phyloP scores from a whole-genome alignment of 2,797 vertebrate species.

The Delichon dasypus region DNA sequence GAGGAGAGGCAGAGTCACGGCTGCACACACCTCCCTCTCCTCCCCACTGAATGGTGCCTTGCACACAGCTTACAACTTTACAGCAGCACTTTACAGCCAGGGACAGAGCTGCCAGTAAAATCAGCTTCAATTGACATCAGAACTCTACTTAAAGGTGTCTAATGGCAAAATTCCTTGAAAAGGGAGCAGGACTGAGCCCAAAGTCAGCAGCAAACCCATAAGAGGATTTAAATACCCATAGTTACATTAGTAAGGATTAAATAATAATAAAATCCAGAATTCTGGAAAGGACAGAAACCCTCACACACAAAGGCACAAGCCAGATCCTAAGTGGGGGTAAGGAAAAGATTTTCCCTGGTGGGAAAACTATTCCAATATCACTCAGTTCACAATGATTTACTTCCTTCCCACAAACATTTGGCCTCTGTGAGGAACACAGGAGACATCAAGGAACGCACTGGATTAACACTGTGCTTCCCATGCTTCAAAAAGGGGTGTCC shows the following conservation, averaged over 20 bases:
- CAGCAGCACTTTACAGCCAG: not conserved
- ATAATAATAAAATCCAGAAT: constrained; percentile 50
- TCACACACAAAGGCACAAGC: not conserved
- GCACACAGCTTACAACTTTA: not conserved
- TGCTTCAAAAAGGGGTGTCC: not conserved
- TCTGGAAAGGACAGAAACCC: constrained; percentile 33
- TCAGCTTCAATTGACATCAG: not conserved
- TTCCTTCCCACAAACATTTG: not conserved
- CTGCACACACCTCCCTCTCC: not conserved
- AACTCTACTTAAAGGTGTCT: constrained; percentile 14
- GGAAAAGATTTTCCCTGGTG: not conserved
- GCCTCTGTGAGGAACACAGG: not conserved
- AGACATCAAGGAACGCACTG: not conserved
- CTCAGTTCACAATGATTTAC: not conserved
- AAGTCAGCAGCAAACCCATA: constrained; percentile 40
- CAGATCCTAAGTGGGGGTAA: not conserved
- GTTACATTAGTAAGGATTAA: constrained; percentile 42
- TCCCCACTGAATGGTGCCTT: not conserved
- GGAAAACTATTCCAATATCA: not conserved
- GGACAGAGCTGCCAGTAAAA: not conserved
- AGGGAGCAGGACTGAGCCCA: constrained; percentile 43
- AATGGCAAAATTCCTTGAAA: constrained; percentile 47
- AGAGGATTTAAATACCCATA: constrained; percentile 26
- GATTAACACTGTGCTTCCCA: not conserved
- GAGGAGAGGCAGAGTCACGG: not conserved